These are phyloP conservation scores for Zapus hudsonius DNA, from an alignment of 2,113 vertebrate species.

Conservation along the genomic window DNA sequence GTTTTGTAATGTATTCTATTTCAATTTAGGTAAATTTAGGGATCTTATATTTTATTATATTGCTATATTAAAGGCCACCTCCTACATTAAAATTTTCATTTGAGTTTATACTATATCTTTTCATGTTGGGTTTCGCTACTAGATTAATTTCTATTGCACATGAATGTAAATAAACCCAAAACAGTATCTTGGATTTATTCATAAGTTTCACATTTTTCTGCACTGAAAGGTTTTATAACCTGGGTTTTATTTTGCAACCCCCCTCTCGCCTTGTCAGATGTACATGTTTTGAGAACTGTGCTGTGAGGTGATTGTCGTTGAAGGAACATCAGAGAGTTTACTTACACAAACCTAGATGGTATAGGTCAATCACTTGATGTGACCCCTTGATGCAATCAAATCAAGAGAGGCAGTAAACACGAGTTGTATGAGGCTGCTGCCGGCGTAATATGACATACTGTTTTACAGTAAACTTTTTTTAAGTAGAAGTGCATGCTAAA, in stretches of 20 bases:
- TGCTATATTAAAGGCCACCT: neutral
- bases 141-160: neutral
- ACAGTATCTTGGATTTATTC: neutral
- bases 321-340: neutral
- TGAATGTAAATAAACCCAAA: neutral
- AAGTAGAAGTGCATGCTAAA: neutral
- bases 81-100: neutral
- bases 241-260: neutral
- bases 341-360: neutral
- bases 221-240: neutral
- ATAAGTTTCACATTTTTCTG: neutral
- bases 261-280: neutral
- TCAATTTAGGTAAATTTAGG: neutral
- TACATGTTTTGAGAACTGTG: neutral
- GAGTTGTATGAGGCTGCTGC: neutral
- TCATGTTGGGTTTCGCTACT: neutral
- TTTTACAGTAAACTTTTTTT: slow-evolving; percentile 13
- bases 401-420: neutral
- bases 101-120: neutral
- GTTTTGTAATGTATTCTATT: neutral
- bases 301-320: neutral
- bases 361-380: neutral
- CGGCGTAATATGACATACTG: neutral
- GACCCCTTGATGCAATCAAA: neutral
- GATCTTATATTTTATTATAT: neutral